Conservation (phyloP, 2,797 vertebrate species). For the Lacerta viridis region DNA sequence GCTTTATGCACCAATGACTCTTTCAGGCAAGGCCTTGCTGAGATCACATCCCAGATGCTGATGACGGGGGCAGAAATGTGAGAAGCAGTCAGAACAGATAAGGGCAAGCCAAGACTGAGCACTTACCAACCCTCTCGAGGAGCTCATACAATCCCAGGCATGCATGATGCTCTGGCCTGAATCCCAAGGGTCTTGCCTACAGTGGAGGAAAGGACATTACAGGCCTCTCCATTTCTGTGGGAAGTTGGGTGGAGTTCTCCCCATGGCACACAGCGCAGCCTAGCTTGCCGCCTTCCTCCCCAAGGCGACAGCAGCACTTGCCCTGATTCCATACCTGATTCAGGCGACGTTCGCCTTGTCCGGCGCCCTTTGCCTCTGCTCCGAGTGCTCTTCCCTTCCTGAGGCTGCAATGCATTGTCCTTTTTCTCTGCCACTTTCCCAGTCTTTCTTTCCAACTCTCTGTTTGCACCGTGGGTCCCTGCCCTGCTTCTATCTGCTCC, state of each 20-base stretch:
- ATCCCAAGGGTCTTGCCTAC: not conserved
- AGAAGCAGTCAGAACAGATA: not conserved
- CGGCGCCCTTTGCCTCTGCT: constrained; percentile 90
- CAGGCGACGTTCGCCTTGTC: constrained; percentile 90
- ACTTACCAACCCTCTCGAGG: not conserved
- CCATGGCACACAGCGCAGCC: not conserved
- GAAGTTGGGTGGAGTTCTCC: not conserved
- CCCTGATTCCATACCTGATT: constrained; percentile 85
- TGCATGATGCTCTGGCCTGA: not conserved
- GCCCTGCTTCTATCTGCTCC: constrained; percentile 76
- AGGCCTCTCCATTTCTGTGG: not conserved
- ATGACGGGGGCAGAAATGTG: not conserved
- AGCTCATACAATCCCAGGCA: not conserved
- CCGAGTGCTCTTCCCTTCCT: constrained; percentile 77
- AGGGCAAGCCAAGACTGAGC: not conserved
- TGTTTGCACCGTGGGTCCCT: constrained; percentile 52
- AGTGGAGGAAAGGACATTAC: not conserved
- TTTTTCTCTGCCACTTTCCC: constrained; percentile 79
- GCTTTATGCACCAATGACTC: too few species aligned
- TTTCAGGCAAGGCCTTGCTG: constrained; percentile 13
- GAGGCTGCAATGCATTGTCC: constrained; percentile 77
- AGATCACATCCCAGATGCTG: not conserved
- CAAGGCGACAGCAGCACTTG: not conserved
- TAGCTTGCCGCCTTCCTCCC: not conserved
- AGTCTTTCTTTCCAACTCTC: constrained; percentile 71